Evolutionary conservation across 2,113 vertebrate species (phyloP).

Genomic region (Apodemus speciosus): DNA sequence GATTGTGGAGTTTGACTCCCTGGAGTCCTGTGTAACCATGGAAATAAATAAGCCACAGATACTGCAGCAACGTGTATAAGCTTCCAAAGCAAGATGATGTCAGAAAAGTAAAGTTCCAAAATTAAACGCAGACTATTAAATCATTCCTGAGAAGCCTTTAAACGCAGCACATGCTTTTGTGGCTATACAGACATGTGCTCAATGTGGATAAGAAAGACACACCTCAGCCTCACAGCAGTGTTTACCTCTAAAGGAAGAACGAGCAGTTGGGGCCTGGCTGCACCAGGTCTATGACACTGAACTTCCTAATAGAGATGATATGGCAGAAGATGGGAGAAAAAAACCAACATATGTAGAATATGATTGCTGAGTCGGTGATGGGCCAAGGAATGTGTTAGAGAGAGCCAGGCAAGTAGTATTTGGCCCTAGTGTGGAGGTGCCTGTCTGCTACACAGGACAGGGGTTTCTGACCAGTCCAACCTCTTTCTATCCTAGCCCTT

Average conservation of each 20-base stretch:
- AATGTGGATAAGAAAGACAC: neutral
- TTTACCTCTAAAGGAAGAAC: neutral
- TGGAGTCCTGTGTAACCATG: neutral
- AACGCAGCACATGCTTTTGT: neutral
- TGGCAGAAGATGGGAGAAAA: neutral
- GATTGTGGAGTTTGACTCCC: neutral
- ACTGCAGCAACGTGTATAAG: neutral
- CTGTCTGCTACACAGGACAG: neutral
- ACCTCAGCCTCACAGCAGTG: neutral
- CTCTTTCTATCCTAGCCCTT: neutral
- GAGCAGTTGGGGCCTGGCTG: no score
- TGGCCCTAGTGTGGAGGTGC: neutral
- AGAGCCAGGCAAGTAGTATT: neutral
- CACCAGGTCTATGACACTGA: neutral
- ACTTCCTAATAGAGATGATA: neutral
- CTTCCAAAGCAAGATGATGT: neutral
- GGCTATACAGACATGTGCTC: neutral
- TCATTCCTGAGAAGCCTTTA: slow-evolving; percentile 1
- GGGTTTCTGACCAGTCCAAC: neutral
- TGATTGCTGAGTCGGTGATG: neutral
- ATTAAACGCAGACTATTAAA: slow-evolving; percentile 35
- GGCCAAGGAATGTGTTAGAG: neutral
- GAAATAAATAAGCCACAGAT: neutral
- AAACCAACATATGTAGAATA: neutral
- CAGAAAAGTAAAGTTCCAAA: neutral